phyloP scores from a whole-genome alignment of 1,140 invertebrate genomes.

The Pseudomyrmex flavicornis region DNA sequence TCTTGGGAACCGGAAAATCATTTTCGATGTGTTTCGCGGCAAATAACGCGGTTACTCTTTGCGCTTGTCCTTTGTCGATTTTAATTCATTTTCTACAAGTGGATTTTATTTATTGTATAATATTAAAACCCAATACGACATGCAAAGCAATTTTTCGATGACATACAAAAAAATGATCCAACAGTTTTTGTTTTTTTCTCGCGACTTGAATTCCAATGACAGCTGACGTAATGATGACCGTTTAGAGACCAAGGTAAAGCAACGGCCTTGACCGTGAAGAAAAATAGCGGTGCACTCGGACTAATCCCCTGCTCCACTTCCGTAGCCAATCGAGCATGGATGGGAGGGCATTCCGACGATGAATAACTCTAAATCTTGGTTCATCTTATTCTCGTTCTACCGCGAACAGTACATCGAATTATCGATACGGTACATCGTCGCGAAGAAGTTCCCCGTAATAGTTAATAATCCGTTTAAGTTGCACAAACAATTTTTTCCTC shows the following conservation, averaged over 20 bases:
- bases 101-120: background rate
- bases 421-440: slow-evolving; percentile 54
- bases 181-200: background rate
- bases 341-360: slow-evolving; percentile 2
- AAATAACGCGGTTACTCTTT: background rate
- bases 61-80: background rate
- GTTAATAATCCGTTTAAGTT: slow-evolving; percentile 52
- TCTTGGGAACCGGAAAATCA: background rate
- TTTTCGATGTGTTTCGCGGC: background rate
- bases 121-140: too few relatives aligned
- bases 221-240: slow-evolving; percentile 7
- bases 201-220: background rate
- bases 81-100: background rate
- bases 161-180: too few relatives aligned
- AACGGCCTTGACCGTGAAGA: slow-evolving; percentile 50
- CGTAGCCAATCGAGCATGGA: slow-evolving; percentile 26
- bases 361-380: slow-evolving; percentile 38
- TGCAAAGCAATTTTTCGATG: too few relatives aligned
- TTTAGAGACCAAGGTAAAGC: slow-evolving; percentile 33
- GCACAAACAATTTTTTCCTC: slow-evolving; percentile 14
- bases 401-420: slow-evolving; percentile 18
- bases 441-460: slow-evolving; percentile 24
- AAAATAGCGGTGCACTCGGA: slow-evolving; percentile 32
- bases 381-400: slow-evolving; percentile 43
- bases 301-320: slow-evolving; percentile 34